Evolutionary conservation across 2,888 invertebrate genomes (phyloP), one percentile per base, ranked within the genome.

Genomic region (Microctonus brassicae): DNA sequence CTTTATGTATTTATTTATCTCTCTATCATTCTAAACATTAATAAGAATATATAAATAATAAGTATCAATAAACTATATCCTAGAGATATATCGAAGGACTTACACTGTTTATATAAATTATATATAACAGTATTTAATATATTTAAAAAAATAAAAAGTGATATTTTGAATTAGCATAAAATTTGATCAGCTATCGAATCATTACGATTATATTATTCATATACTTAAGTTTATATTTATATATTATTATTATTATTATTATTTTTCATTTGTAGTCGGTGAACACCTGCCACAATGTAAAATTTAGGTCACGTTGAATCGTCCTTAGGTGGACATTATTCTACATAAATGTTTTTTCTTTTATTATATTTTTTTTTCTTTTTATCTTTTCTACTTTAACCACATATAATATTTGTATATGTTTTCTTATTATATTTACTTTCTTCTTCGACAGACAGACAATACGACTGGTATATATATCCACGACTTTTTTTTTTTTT

Each of bases 251-350:
- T 29, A 29, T 29, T 29, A 29, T 29, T 29, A 29, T 29, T 29
- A 5, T 29, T 47, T 47, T 47, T 47, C 17, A 17, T 47, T 5
- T 20, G 17, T 47, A 7, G 6, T 9, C 17, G 6, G 17, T 55
- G 26, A 22, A 34, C 65, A 65, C 65, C 65, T 65, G 65, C 24
- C 36, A 20, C 10, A 20, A n/a, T n/a, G n/a, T 17, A 55, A 24
- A 55, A 65, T 53, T 22, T 65, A 55, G 65, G 65, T 65, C 65
- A 65, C 34, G 36, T 52, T 22, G 22, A 33, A 34, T 52, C 11
- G 33, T 13, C 20, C 7, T 58, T n/a, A 9, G 26, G 11, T 17
- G 10, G 47, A 42, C n/a, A 52, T 52, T 52, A 52, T 33, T 64
- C 2, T 33, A 20, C 17, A 42, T n/a, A 42, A 10, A 20, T 24